phyloP scores from a whole-genome alignment of 2,113 vertebrate species.

The Poeciliopsis occidentalis region DNA sequence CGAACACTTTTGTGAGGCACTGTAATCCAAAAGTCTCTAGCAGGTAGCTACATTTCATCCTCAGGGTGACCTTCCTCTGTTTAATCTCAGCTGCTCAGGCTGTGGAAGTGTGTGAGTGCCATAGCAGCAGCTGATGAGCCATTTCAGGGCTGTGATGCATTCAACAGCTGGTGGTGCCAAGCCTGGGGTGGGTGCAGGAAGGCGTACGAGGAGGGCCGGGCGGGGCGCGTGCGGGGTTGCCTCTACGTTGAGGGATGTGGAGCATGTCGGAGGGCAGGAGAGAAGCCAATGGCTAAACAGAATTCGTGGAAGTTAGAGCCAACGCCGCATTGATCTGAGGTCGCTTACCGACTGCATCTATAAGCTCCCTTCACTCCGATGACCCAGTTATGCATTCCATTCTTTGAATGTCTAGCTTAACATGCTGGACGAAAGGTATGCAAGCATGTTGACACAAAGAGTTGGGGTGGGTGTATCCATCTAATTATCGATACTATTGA shows the following conservation, averaged over 20 bases:
- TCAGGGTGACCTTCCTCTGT: constrained; percentile 55
- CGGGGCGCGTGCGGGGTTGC: constrained; percentile 1
- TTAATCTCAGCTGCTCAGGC: constrained; percentile 56
- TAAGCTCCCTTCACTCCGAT: constrained; percentile 45
- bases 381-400: constrained; percentile 34
- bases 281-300: constrained; percentile 58
- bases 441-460: too few species aligned
- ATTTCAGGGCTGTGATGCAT: constrained; percentile 72
- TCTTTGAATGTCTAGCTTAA: background rate
- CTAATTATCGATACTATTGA: too few species aligned
- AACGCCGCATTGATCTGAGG: constrained; percentile 27
- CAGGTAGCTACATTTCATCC: constrained; percentile 46
- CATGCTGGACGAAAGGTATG: constrained; percentile 16
- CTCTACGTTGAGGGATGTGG: constrained; percentile 45
- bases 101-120: constrained; percentile 45
- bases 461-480: too few species aligned
- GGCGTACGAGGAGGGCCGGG: background rate
- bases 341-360: constrained; percentile 34
- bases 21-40: constrained; percentile 3
- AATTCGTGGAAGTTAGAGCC: constrained; percentile 22
- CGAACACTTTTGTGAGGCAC: background rate
- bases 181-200: constrained; percentile 45
- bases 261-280: constrained; percentile 58
- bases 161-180: constrained; percentile 75
- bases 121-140: constrained; percentile 71